A percentile compares a stretch with the other conserved stretches of the same genome.
Evolutionary conservation across 2,113 vertebrate genomes (phyloP).

Genomic region (Apeltes quadracus): DNA sequence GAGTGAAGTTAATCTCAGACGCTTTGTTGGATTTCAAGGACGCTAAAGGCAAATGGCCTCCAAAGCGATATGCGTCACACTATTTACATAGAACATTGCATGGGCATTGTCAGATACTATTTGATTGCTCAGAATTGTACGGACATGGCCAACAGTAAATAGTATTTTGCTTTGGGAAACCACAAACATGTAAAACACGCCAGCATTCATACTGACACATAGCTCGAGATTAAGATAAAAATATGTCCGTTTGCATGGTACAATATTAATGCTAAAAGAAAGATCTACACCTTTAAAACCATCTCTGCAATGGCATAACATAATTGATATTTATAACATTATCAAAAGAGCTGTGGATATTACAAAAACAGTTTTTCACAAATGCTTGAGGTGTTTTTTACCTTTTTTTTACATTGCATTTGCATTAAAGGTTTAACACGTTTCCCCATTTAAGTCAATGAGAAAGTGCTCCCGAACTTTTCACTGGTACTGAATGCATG

Average conservation of each 20-base stretch:
- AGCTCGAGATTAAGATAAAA: neutral
- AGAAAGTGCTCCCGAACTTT: too few species aligned
- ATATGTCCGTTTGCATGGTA: neutral
- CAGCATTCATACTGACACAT: neutral
- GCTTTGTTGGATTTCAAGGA: slow-evolving; percentile 47
- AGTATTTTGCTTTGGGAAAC: neutral
- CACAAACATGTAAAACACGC: neutral
- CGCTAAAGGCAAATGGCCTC: slow-evolving; percentile 36
- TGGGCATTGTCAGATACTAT: slow-evolving; percentile 23
- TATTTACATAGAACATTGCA: slow-evolving; percentile 33
- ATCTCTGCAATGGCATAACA: neutral
- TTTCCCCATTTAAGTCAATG: too few species aligned
- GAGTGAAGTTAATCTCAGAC: slow-evolving; percentile 47
- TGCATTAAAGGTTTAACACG: too few species aligned
- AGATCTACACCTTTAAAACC: neutral
- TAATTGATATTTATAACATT: too few species aligned
- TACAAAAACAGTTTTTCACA: too few species aligned
- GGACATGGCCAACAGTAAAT: neutral
- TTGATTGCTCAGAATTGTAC: slow-evolving; percentile 20
- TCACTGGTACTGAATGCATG: neutral
- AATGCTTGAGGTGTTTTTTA: too few species aligned
- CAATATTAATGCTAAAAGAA: neutral
- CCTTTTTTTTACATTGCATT: too few species aligned
- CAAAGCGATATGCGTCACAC: slow-evolving; percentile 39
- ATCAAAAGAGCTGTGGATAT: too few species aligned